Conservation (phyloP, 2,888 invertebrate genomes). For the Stenurella melanura region DNA sequence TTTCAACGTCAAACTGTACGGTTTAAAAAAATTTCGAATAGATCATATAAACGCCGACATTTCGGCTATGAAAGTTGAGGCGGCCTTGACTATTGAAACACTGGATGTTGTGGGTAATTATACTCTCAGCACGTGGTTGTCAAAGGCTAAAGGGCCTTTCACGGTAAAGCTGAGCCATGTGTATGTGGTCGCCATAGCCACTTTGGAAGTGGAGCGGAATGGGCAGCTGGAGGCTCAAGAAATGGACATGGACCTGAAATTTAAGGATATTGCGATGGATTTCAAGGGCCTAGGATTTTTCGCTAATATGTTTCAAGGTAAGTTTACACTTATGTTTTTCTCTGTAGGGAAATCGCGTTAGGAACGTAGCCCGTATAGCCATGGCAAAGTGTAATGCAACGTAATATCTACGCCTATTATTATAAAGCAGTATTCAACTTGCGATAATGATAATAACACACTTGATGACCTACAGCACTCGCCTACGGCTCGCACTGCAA, state of each 20-base stretch:
- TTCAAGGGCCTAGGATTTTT: conserved; percentile 89
- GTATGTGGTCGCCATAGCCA: conserved; percentile 75
- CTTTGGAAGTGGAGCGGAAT: conserved; percentile 82
- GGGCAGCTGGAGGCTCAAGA: conserved; percentile 86
- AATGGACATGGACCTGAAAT: conserved; percentile 86
- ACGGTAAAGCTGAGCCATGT: conserved; percentile 85
- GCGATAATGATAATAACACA: too few relatives aligned
- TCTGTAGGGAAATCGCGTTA: too few relatives aligned
- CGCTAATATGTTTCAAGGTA: conserved; percentile 77
- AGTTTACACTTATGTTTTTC: not conserved
- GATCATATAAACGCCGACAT: conserved; percentile 83
- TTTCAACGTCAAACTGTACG: conserved; percentile 82
- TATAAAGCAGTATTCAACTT: too few relatives aligned
- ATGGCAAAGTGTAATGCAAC: too few relatives aligned
- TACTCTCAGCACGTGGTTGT: conserved; percentile 82
- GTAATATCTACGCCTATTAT: too few relatives aligned
- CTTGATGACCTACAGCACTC: too few relatives aligned
- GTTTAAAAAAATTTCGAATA: conserved; percentile 86
- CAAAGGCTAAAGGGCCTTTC: conserved; percentile 84
- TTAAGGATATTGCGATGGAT: conserved; percentile 84
- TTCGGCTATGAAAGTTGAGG: conserved; percentile 85
- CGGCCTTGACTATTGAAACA: conserved; percentile 82
- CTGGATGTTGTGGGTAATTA: conserved; percentile 86
- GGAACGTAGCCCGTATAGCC: too few relatives aligned
- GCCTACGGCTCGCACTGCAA: too few relatives aligned